These are phyloP conservation scores for Tryphoninae sp. DNA, from an alignment of 2,888 invertebrate species.

Conservation along the genomic window DNA sequence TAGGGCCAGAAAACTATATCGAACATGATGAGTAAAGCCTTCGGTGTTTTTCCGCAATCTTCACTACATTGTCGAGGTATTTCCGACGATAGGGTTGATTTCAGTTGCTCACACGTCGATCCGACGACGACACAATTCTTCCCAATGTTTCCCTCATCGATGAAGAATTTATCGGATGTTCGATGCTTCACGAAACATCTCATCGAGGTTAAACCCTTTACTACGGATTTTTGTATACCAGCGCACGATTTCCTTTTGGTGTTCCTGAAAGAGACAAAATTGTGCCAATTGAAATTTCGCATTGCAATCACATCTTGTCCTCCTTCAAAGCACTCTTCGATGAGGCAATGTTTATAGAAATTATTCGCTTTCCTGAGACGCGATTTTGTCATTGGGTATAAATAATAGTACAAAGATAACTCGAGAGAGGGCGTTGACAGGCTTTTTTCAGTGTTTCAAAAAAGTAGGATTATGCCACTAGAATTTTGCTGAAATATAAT, in stretches of 20 bases:
- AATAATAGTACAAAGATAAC: not conserved
- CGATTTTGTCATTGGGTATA: no score
- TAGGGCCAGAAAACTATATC: conserved; percentile 61
- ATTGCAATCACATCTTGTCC: no score
- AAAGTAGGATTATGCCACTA: not conserved
- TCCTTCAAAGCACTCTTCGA: not conserved
- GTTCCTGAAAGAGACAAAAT: conserved; percentile 1
- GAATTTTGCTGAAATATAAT: not conserved
- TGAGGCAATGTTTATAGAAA: not conserved
- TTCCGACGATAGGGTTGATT: not conserved
- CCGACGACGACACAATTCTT: not conserved
- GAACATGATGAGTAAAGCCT: conserved; percentile 46
- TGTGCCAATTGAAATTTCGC: not conserved
- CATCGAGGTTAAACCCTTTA: conserved; percentile 14
- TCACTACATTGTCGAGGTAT: not conserved
- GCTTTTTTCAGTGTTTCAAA: not conserved
- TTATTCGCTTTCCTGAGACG: no score
- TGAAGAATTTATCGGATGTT: conserved; percentile 17
- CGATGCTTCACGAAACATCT: conserved; percentile 5
- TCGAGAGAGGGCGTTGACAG: not conserved
- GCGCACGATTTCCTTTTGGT: conserved; percentile 16
- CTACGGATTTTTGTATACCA: not conserved
- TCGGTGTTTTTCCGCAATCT: conserved; percentile 37
- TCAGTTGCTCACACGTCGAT: not conserved
- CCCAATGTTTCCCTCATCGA: not conserved